Evolutionary conservation across 92 coral and sea anemone genomes (phyloP), one percentile per base, ranked within the genome.

Genomic region (Palythoa grandis): DNA sequence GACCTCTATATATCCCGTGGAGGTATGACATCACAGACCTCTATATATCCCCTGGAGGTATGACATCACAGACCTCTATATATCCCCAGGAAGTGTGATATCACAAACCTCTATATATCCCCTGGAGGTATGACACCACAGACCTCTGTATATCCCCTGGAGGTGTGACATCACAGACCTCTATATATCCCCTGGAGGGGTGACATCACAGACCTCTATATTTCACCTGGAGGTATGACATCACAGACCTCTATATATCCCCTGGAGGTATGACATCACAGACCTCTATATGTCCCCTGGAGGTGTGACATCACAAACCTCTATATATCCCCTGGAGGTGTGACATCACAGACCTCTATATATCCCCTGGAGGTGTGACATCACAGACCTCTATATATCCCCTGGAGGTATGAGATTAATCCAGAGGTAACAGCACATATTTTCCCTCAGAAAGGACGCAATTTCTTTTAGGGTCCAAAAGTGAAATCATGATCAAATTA

Each of bases 151-250:
- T 29, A 29, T 29, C 35, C 35, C 35, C 35, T 29, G 35, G 35
- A 29, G 99, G 99, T 47, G 96, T 96, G 57, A 92, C 98, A 1
- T 96, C 99, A 20, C 99, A 96, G 65, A 95, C 99, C 7, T 92
- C 95, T 60, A 96, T 96, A 76, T 67, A 67, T 35, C 72, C 72
- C 35, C 35, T 29, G 35, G 35, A 29, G 35, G 35, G 0, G 1
- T 29, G 35, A 29, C 35, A 29, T 29, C 98, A 22, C 98, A 96
- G 71, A 95, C 99, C 9, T 92, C 94, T 53, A 96, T 96, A 76
- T n/a, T n/a, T n/a, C n/a, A n/a, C n/a, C n/a, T n/a, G n/a, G n/a
- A n/a, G 99, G 99, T 47, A 95, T 96, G 57, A 92, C 98, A 1
- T 96, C 99, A 20, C 99, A 96, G 65, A 95, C 99, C 7, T 92